Conservation (phyloP, 1,140 invertebrate species). For the Drosophila pachea region DNA sequence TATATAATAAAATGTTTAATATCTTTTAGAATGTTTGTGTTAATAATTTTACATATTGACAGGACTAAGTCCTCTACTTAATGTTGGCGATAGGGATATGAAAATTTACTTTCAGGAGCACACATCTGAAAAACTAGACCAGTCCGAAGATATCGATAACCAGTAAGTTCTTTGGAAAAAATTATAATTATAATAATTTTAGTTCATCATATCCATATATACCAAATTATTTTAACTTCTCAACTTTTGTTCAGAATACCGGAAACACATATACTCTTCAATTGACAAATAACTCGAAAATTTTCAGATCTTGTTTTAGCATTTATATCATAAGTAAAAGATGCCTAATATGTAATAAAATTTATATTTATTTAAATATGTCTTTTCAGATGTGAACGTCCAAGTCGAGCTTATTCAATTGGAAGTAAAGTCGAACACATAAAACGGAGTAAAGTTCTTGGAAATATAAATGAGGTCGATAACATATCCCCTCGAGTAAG, state of each 20-base stretch:
- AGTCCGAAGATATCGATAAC: conserved; percentile 49
- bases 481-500: conserved; percentile 80
- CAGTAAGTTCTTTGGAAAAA: conserved; percentile 44
- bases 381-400: conserved; percentile 80
- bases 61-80: conserved; percentile 27
- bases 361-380: not conserved
- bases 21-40: conserved; percentile 13
- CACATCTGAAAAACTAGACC: conserved; percentile 46
- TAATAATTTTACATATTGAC: conserved; percentile 45
- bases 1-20: conserved; percentile 1
- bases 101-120: conserved; percentile 62
- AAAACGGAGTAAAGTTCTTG: conserved; percentile 63
- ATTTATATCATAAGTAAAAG: conserved; percentile 1
- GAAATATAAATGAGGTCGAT: conserved; percentile 60
- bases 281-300: too few species aligned
- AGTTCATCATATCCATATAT: not conserved
- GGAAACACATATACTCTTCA: too few species aligned
- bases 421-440: conserved; percentile 86
- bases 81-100: conserved; percentile 24
- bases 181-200: not conserved
- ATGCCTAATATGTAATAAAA: too few species aligned
- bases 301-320: too few species aligned
- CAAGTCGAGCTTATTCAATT: conserved; percentile 90
- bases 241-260: not conserved
- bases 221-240: too few species aligned